Conservation (phyloP, 2,797 vertebrate genomes). For the Sebastiscus tertius region DNA sequence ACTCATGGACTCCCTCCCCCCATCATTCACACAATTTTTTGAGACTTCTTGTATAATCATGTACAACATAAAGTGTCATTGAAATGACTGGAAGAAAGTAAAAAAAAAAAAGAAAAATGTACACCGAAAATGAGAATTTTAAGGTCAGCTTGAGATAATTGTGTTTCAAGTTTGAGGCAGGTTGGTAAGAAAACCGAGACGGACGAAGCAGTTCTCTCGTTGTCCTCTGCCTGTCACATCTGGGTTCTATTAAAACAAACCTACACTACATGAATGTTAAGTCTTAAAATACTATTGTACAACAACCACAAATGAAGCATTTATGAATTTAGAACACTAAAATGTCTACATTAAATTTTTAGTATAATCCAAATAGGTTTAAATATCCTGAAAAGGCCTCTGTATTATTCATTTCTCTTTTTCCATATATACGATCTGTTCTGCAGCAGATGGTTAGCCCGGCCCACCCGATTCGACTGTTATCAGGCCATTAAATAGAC, state of each 20-base stretch:
- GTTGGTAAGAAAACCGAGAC: constrained; percentile 43
- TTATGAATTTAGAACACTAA: constrained; percentile 39
- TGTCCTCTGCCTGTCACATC: constrained; percentile 51
- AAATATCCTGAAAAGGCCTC: constrained; percentile 47
- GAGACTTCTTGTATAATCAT: constrained; percentile 67
- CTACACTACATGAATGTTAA: constrained; percentile 33
- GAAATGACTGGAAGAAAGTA: constrained; percentile 53
- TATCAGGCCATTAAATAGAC: too few species aligned
- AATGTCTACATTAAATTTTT: constrained; percentile 28
- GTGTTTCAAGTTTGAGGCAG: constrained; percentile 84
- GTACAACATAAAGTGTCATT: constrained; percentile 76
- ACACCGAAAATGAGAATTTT: constrained; percentile 44
- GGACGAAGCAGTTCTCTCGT: too few species aligned
- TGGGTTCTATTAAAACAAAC: constrained; percentile 41
- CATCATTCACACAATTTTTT: constrained; percentile 67
- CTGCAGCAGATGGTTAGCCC: constrained; percentile 25
- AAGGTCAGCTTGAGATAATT: constrained; percentile 67
- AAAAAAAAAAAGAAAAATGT: constrained; percentile 29
- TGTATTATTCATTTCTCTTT: constrained; percentile 45
- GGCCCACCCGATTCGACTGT: too few species aligned
- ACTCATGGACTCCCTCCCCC: constrained; percentile 79
- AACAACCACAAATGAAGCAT: constrained; percentile 43
- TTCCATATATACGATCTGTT: constrained; percentile 12
- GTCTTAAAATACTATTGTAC: constrained; percentile 29
- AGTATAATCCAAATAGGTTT: constrained; percentile 31